Base-by-base conservation (phyloP, 2,888 invertebrate species). In the Harmothoe impar region DNA sequence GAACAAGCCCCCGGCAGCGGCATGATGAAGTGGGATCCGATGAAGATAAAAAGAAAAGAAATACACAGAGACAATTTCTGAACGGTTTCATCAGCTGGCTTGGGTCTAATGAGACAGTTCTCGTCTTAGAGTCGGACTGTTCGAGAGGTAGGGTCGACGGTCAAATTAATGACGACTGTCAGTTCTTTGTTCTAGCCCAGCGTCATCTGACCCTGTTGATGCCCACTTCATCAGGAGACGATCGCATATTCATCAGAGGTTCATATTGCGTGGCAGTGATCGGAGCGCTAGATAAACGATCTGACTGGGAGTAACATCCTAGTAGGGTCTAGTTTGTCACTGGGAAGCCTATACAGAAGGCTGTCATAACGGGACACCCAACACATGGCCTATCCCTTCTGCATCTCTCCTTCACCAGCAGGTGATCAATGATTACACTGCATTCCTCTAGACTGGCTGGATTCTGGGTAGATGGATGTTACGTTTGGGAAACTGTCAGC, bases 41-140 rank as follows among this genome's bases (percentile, higher is more conserved):
- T n/a, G 62, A 20, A n/a, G 62, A 62, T 7, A 62, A n/a, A 62
- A 62, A 62, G 23, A n/a, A n/a, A n/a, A 43, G 43, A 43, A 43
- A 43, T 10, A 43, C 43, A 43, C 3, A 43, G 43, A 43, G 5
- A 43, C 43, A 43, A 43, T 43, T 10, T 43, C 62, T n/a, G 62
- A 62, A 62, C 23, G 62, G 62, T n/a, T 62, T 62, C 62, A 62
- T 62, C 62, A 62, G 62, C 62, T 62, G 62, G 62, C 62, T 20
- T 20, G 23, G n/a, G 62, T 62, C 62, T 62, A 62, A 62, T 62
- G 62, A 62, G 62, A n/a, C 62, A 62, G 62, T 62, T 62, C 62
- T 62, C 62, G 62, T 62, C n/a, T 62, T 62, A 62, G 3, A n/a
- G 20, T 62, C 20, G 1, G 62, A 62, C 23, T 62, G 20, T n/a